Percentiles rank a stretch among this genome's conserved stretches.
phyloP scores from a whole-genome alignment of 2,888 invertebrate genomes.

The Tenthredo notha region DNA sequence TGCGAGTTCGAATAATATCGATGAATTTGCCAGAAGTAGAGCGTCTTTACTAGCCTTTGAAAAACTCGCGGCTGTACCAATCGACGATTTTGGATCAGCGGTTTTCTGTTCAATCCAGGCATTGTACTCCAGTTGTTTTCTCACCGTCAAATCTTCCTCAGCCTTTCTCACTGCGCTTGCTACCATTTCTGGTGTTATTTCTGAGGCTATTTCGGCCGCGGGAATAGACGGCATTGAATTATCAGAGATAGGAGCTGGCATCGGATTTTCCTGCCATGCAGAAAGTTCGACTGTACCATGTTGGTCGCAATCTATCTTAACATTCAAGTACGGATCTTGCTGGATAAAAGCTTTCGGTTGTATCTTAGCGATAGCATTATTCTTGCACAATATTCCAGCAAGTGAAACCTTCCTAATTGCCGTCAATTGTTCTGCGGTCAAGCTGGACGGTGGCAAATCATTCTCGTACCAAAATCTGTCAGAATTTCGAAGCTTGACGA shows the following conservation, averaged over 20 bases:
- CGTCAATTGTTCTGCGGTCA: slow-evolving; percentile 87
- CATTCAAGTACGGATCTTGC: slow-evolving; percentile 92
- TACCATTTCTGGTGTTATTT: slow-evolving; percentile 86
- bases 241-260: slow-evolving; percentile 68
- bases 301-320: slow-evolving; percentile 86
- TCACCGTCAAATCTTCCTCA: slow-evolving; percentile 86
- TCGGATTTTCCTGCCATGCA: slow-evolving; percentile 84
- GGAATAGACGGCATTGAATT: slow-evolving; percentile 65
- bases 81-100: slow-evolving; percentile 91
- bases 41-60: slow-evolving; percentile 94
- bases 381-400: slow-evolving; percentile 89
- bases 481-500: slow-evolving; percentile 89
- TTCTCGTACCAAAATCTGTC: slow-evolving; percentile 98
- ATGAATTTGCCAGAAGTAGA: slow-evolving; percentile 90
- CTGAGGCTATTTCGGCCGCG: slow-evolving; percentile 78
- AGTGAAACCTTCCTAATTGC: slow-evolving; percentile 90
- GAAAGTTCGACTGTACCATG: slow-evolving; percentile 84
- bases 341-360: slow-evolving; percentile 93
- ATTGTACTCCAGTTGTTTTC: slow-evolving; percentile 90
- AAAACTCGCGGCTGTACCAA: slow-evolving; percentile 93
- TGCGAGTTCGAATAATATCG: slow-evolving; percentile 91
- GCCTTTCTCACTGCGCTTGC: slow-evolving; percentile 89
- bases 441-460: slow-evolving; percentile 92
- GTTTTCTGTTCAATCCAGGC: slow-evolving; percentile 83
- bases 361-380: slow-evolving; percentile 85